Conservation (phyloP, 2,888 invertebrate genomes). For the Oxystoma pomonae region DNA sequence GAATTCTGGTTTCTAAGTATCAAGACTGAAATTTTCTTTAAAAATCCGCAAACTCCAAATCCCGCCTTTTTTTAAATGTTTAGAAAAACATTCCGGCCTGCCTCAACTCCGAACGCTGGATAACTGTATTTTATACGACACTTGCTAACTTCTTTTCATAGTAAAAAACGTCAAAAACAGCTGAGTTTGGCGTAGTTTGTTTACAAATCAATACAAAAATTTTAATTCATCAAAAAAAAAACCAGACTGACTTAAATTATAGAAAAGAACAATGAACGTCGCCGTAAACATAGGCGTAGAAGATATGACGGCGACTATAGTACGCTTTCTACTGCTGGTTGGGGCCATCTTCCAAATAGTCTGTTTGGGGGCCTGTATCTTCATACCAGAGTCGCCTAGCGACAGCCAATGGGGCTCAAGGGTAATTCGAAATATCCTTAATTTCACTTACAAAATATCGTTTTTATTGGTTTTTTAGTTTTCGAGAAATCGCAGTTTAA, state of each 20-base stretch:
- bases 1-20: no score
- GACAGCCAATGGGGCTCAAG: constrained; percentile 46
- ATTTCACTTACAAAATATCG: not conserved
- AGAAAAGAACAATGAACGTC: constrained; percentile 40
- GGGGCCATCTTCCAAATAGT: constrained; percentile 85
- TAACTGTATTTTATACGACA: no score
- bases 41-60: no score
- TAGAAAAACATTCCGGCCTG: no score
- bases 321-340: constrained; percentile 76
- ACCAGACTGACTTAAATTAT: not conserved
- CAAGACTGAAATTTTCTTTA: no score
- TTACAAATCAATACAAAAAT: not conserved
- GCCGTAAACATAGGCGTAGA: constrained; percentile 57
- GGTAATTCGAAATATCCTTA: constrained; percentile 41
- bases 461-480: constrained; percentile 1
- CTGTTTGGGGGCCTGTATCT: constrained; percentile 78
- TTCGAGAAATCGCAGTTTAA: no score
- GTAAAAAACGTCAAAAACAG: no score
- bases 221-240: not conserved
- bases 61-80: no score
- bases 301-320: constrained; percentile 67
- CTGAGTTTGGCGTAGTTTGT: not conserved
- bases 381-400: constrained; percentile 64
- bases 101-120: no score
- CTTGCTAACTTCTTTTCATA: no score